phyloP scores from a whole-genome alignment of 2,797 vertebrate species.

The Lutjanus argentimaculatus region DNA sequence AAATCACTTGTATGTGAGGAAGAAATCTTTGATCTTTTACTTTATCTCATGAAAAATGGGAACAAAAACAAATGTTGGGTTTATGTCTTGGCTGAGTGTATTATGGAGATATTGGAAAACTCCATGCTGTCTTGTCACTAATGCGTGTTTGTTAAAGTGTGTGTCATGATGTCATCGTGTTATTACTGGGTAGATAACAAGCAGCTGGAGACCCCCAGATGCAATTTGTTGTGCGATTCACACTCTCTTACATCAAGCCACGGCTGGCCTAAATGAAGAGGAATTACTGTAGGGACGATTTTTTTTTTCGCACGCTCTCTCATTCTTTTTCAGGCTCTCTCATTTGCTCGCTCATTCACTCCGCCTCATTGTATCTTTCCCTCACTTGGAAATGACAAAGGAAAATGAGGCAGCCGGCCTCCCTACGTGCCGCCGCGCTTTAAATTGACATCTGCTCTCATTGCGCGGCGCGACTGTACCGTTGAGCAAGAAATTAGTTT shows the following conservation, averaged over 20 bases:
- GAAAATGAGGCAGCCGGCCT: constrained; percentile 62
- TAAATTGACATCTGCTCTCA: constrained; percentile 77
- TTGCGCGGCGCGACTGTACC: constrained; percentile 36
- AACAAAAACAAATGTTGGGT: too few relatives aligned
- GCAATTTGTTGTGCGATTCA: constrained; percentile 73
- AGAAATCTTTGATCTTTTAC: too few relatives aligned
- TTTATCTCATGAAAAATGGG: too few relatives aligned
- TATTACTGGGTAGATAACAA: constrained; percentile 67
- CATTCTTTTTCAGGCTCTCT: constrained; percentile 48
- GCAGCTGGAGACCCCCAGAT: constrained; percentile 61
- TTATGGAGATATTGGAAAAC: background rate
- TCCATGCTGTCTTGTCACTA: background rate
- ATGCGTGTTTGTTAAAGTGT: constrained; percentile 10
- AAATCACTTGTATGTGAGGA: too few relatives aligned
- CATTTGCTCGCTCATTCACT: constrained; percentile 44
- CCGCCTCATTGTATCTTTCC: constrained; percentile 56
- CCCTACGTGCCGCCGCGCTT: constrained; percentile 41
- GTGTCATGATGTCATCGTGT: constrained; percentile 53
- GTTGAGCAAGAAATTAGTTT: constrained; percentile 70
- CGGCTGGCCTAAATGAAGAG: constrained; percentile 73
- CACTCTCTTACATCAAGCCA: constrained; percentile 56
- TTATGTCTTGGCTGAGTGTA: too few relatives aligned
- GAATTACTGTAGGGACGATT: constrained; percentile 67
- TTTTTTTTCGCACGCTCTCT: constrained; percentile 34
- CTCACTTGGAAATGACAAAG: constrained; percentile 68